phyloP scores from a whole-genome alignment of 2,888 invertebrate genomes.

The Cephonodes hylas region DNA sequence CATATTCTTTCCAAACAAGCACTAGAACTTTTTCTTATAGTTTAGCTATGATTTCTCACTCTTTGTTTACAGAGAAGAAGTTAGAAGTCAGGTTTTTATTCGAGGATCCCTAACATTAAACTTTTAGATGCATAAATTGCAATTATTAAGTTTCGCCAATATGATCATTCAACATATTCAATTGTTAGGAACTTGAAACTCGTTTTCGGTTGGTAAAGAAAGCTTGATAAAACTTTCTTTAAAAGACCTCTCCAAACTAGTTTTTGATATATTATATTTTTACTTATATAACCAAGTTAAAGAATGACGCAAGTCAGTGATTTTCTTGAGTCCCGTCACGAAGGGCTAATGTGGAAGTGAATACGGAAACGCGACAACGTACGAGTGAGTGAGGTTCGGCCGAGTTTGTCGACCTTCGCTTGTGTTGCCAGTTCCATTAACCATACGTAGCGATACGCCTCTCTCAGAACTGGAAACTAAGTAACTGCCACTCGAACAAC shows the following conservation, averaged over 20 bases:
- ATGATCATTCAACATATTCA: slow-evolving; percentile 17
- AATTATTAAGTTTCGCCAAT: slow-evolving; percentile 19
- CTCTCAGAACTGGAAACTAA: slow-evolving; percentile 25
- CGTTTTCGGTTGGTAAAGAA: slow-evolving; percentile 11
- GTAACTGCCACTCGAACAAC: background rate
- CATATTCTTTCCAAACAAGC: no score
- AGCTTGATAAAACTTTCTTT: slow-evolving; percentile 16
- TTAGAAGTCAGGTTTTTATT: no score
- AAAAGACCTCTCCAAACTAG: slow-evolving; percentile 36
- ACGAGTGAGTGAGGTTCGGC: slow-evolving; percentile 30
- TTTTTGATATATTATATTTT: slow-evolving; percentile 29
- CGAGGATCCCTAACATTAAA: no score
- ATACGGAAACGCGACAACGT: slow-evolving; percentile 50
- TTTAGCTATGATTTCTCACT: no score
- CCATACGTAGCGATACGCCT: slow-evolving; percentile 28
- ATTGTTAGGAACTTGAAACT: slow-evolving; percentile 18
- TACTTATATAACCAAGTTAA: slow-evolving; percentile 16
- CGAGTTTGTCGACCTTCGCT: slow-evolving; percentile 63
- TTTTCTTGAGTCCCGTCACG: slow-evolving; percentile 20
- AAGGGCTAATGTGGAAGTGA: slow-evolving; percentile 42
- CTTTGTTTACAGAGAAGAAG: no score
- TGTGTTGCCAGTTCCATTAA: slow-evolving; percentile 42
- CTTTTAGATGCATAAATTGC: no score
- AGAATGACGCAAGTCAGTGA: background rate
- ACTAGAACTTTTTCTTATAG: no score